A percentile compares a stretch with the other conserved stretches of the same genome.
phyloP scores from a whole-genome alignment of 2,888 invertebrate genomes.

The Hirtodrosophila duncani region DNA sequence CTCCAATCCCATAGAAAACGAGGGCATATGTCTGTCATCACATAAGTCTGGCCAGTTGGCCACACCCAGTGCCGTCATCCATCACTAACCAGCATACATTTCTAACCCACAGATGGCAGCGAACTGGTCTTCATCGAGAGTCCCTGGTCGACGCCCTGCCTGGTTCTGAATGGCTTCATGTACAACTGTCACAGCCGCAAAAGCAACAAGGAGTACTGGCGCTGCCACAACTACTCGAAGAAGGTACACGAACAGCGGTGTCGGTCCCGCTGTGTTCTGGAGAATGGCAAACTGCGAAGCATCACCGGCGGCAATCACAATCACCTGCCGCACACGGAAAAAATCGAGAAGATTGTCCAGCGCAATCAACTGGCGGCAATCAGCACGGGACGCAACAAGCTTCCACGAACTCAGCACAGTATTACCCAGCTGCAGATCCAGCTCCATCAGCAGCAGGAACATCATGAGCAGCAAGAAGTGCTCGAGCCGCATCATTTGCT shows the following conservation, averaged over 20 bases:
- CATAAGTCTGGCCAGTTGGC: background rate
- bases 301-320: constrained; percentile 77
- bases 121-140: constrained; percentile 77
- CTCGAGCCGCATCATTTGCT: constrained; percentile 34
- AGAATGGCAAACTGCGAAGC: constrained; percentile 75
- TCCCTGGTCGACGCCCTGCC: constrained; percentile 78
- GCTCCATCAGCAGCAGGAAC: constrained; percentile 28
- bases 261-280: constrained; percentile 77
- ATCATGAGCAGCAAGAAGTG: constrained; percentile 22
- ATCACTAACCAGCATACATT: constrained; percentile 5
- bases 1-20: constrained; percentile 29
- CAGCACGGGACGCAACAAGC: constrained; percentile 35
- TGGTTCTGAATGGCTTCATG: constrained; percentile 76
- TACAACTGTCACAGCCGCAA: constrained; percentile 79
- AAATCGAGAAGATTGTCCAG: constrained; percentile 76
- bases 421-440: constrained; percentile 32
- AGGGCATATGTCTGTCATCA: constrained; percentile 10
- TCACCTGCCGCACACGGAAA: constrained; percentile 77
- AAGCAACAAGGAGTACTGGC: constrained; percentile 78
- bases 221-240: constrained; percentile 79
- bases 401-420: constrained; percentile 33
- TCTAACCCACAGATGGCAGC: constrained; percentile 36
- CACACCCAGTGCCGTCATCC: background rate
- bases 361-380: constrained; percentile 68
- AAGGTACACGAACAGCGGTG: constrained; percentile 75